phyloP scores from a whole-genome alignment of 2,888 invertebrate genomes.

The Caenorhabditis sinica region DNA sequence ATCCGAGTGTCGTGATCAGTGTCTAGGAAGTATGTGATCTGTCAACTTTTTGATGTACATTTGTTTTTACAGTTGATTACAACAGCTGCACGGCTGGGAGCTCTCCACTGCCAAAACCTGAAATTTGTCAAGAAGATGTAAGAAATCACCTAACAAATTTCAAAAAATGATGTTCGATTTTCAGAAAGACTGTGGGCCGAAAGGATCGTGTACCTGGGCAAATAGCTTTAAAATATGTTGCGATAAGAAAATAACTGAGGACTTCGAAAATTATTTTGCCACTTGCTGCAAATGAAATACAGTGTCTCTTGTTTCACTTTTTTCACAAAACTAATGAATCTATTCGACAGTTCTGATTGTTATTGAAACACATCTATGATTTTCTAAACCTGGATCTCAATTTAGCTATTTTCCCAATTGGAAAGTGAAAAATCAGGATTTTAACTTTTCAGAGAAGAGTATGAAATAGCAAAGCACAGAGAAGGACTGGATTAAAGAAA shows the following conservation, averaged over 20 bases:
- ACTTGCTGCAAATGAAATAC: constrained; percentile 61
- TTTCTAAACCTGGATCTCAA: no score
- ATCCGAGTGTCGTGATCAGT: not conserved
- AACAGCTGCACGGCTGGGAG: constrained; percentile 50
- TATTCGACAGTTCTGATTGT: no score
- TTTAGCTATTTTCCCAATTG: no score
- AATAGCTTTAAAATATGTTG: constrained; percentile 39
- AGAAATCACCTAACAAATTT: not conserved
- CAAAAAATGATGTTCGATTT: not conserved
- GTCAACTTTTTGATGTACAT: not conserved
- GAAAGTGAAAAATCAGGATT: no score
- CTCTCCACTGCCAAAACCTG: constrained; percentile 1
- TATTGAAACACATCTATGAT: no score
- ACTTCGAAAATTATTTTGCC: constrained; percentile 63
- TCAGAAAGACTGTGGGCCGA: constrained; percentile 48
- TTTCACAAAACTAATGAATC: not conserved
- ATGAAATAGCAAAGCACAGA: no score
- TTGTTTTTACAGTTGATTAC: constrained; percentile 54
- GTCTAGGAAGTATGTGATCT: not conserved
- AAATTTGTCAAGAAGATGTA: constrained; percentile 27
- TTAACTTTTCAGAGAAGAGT: no score
- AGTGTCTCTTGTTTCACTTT: not conserved
- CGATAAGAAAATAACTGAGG: constrained; percentile 46
- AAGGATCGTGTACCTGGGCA: constrained; percentile 18
- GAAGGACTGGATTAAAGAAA: no score